Evolutionary conservation across 2,888 invertebrate species (phyloP), one percentile per base, ranked within the genome.

Genomic region (Leucoma salicis): DNA sequence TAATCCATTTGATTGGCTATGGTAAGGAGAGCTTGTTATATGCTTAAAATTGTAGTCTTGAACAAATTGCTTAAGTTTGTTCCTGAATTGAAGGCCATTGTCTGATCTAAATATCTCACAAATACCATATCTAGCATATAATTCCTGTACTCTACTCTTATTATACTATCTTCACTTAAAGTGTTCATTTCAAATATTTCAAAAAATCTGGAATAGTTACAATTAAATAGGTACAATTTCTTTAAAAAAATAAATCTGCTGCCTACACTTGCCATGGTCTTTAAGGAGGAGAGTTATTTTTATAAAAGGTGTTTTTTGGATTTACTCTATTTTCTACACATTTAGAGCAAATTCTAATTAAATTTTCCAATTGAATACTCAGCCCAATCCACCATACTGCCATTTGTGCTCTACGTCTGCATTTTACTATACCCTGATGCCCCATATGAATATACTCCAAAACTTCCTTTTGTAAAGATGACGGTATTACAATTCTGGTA

Each of bases 361-460:
- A 27, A 37, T 37, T 37, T 37, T 29, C 31, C 8, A 38, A 31
- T 38, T 38, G 38, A 1, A 12, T 12, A 31, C 31, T 15, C n/a
- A 14, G 15, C 6, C 37, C 37, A 8, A 21, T 21, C 21, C 35
- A 35, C 35, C 35, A 35, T 1, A 35, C 35, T 27, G 35, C 25
- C 27, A 27, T 14, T 35, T 27, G 21, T 21, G 21, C 21, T 21
- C 5, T 21, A 21, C 21, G 21, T 21, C 21, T 37, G 31, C 37
- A 31, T 21, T 37, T 37, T 2, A 31, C 31, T 12, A 37, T 31
- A 2, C 37, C 37, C 14, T 31, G 31, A 31, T 31, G 37, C 16
- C 29, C 31, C 21, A 31, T 10, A 24, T 3, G 21, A 21, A 21
- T 21, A 21, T 21, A 21, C 6, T 21, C 5, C 8, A 21, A 3